Base-by-base conservation (phyloP, 2,113 vertebrate genomes). In the Sylvia atricapilla region DNA sequence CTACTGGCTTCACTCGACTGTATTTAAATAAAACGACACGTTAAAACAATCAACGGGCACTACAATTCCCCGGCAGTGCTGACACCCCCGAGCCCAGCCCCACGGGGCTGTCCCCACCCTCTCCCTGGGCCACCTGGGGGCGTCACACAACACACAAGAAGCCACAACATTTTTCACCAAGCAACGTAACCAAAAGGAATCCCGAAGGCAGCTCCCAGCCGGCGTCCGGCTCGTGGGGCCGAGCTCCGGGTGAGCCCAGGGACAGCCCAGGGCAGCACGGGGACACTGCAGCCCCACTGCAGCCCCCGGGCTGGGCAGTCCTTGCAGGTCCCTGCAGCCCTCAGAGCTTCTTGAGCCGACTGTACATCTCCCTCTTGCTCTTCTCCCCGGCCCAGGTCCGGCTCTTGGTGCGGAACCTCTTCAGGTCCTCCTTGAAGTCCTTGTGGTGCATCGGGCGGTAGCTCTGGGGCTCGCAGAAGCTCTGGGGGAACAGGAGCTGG, bases 391-490 rank as follows among this genome's bases (percentile, higher is more conserved):
- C 99, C 99, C 99, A 99, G 37, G 99, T 99, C 5, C 99, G 98
- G 95, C 99, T 99, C 80, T 98, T 99, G 43, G 98, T 98, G 60
- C 99, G 99, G 81, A 99, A 99, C 56, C 97, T 98, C 82, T 98
- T 98, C 89, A 99, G 90, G 86, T 99, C 99, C 75, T 99, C 99
- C 92, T 98, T 99, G 67, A 98, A 99, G 97, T 99, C 99, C 94
- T 99, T 96, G 10, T 99, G 99, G 98, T 98, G 97, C 99, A 99
- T 99, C 5, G 99, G 99, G 22, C 99, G 98, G 78, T 99, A 99
- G 67, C 98, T 96, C 97, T 99, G 98, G 15, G 99, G 99, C 79
- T 99, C 99, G 7, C 99, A 99, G 94, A 98, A 98, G 1, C 97
- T 89, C 99, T 99, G 96, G 16, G 46, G 74, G 8, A 9, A 58